Evolutionary conservation across 2,113 vertebrate genomes (phyloP).

Genomic region (Cyprinodon brontotheroides): DNA sequence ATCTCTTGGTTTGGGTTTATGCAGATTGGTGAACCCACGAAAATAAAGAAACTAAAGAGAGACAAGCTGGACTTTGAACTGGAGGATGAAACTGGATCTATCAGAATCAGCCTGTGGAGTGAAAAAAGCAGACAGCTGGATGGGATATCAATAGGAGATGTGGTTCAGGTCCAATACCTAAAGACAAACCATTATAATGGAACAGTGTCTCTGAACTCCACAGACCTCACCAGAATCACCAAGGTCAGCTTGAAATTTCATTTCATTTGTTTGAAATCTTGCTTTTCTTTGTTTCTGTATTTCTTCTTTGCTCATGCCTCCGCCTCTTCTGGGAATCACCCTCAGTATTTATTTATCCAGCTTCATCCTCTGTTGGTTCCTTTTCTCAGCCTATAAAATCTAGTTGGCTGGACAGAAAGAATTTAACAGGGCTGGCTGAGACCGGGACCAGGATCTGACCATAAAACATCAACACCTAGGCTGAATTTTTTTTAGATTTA

Average conservation of each 20-base stretch:
- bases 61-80: not conserved
- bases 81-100: not conserved
- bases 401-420: no score
- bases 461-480: no score
- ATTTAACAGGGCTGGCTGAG: no score
- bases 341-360: no score
- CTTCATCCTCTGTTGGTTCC: no score
- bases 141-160: constrained; percentile 3
- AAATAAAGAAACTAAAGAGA: accelerated
- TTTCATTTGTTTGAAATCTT: not conserved
- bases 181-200: accelerated
- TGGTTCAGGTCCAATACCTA: constrained; percentile 13
- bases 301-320: not conserved
- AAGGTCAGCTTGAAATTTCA: constrained; percentile 2
- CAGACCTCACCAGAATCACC: not conserved
- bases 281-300: not conserved
- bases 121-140: not conserved
- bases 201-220: constrained; percentile 7
- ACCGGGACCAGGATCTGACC: no score
- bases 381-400: no score
- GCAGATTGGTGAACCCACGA: not conserved
- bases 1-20: not conserved
- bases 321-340: no score
- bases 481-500: no score
- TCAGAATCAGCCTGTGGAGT: constrained; percentile 17